Percentiles rank a stretch among this genome's conserved stretches.
These are phyloP conservation scores for Rhinoderma darwinii DNA, from an alignment of 2,113 vertebrate species.

Conservation along the genomic window DNA sequence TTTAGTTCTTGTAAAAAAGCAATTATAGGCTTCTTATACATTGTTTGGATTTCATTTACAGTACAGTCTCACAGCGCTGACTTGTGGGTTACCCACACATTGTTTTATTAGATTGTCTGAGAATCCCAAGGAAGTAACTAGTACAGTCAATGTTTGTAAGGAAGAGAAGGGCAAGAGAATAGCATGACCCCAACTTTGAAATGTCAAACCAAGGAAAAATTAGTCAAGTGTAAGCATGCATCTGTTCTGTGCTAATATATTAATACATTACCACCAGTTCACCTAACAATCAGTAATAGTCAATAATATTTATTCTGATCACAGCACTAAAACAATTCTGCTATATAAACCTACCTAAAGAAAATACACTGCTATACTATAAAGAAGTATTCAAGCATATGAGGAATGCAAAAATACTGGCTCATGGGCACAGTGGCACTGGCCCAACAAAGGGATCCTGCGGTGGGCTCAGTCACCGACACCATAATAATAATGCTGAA, in stretches of 20 bases:
- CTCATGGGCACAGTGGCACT: no score
- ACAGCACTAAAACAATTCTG: not conserved
- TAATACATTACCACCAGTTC: not conserved
- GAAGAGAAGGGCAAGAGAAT: slow-evolving; percentile 28
- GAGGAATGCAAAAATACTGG: no score
- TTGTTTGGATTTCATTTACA: slow-evolving; percentile 50
- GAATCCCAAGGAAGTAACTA: slow-evolving; percentile 32
- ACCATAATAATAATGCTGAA: no score
- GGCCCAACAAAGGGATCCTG: no score
- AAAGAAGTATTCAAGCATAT: no score
- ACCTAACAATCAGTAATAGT: not conserved
- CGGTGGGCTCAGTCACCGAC: no score
- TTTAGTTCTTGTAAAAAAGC: slow-evolving; percentile 19
- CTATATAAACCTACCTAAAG: no score
- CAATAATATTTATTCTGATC: not conserved
- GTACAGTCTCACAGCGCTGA: slow-evolving; percentile 39
- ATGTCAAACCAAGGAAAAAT: slow-evolving; percentile 20
- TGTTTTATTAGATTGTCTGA: slow-evolving; percentile 36
- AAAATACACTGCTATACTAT: no score
- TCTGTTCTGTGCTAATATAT: not conserved
- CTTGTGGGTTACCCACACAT: slow-evolving; percentile 27
- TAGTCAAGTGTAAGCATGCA: not conserved
- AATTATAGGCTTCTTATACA: slow-evolving; percentile 36
- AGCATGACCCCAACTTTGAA: slow-evolving; percentile 4
- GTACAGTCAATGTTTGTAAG: not conserved